Percentiles rank a stretch among this genome's conserved stretches.
Evolutionary conservation across 2,113 vertebrate genomes (phyloP).

Genomic region (Gambusia affinis): DNA sequence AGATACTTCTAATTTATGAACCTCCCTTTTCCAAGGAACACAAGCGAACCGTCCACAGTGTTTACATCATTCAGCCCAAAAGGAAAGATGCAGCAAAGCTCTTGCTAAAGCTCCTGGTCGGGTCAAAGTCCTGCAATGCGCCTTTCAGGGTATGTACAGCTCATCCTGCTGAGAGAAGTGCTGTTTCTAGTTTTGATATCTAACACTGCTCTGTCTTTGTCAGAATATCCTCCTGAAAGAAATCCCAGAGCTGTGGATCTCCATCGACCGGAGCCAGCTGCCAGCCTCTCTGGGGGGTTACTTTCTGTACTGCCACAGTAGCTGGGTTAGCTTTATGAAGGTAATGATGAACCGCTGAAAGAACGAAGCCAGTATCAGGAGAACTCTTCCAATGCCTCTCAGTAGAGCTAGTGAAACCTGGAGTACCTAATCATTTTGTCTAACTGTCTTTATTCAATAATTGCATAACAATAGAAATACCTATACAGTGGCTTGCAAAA

Average conservation of each 20-base stretch:
- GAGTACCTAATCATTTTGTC: no score
- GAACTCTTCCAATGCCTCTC: no score
- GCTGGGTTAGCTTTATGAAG: conserved; percentile 80
- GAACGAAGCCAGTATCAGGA: no score
- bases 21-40: conserved; percentile 22
- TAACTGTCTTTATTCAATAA: no score
- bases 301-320: conserved; percentile 74
- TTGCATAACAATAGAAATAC: no score
- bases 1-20: no score
- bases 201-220: neutral
- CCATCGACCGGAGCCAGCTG: conserved; percentile 80
- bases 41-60: conserved; percentile 61
- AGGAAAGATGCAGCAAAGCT: conserved; percentile 69
- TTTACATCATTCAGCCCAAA: conserved; percentile 75
- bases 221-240: conserved; percentile 80
- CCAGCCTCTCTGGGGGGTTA: conserved; percentile 73
- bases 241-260: conserved; percentile 75
- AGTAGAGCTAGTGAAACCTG: no score
- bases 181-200: neutral
- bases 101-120: conserved; percentile 64
- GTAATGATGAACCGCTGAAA: conserved; percentile 18
- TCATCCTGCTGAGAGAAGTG: rapidly evolving
- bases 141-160: conserved; percentile 63
- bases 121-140: conserved; percentile 28
- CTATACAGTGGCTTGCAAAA: no score